Base-by-base conservation (phyloP, 2,113 vertebrate genomes). In the Leptocoma aspasia region DNA sequence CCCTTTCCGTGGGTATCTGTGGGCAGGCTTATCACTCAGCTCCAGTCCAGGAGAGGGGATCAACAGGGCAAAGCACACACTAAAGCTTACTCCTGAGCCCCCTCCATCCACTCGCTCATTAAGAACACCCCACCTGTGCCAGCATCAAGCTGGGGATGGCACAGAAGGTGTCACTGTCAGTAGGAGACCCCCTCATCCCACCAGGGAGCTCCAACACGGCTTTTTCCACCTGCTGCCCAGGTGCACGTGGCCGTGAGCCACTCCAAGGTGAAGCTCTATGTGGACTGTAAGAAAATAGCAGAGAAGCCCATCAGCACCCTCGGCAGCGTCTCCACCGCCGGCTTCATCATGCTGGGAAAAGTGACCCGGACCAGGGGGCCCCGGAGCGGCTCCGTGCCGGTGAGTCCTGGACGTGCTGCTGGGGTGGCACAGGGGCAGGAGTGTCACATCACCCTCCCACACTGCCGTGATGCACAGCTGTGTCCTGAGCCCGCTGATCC, bases 321-420 rank as follows among this genome's bases (percentile, higher is more conserved):
- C 0, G 98, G 98, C 61, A 98, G 83, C 80, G 63, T 99, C 15
- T 98, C 99, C 3, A 98, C 96, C 0, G 94, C 98, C 0, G 98
- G 99, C 33, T 99, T 99, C 78, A 78, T 99, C 96, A 99, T 98
- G 95, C 97, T 99, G 93, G 99, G 99, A 8, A 99, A 99, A 53
- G 97, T 99, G 89, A 98, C 98, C 44, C 98, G 98, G 91, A 98
- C 98, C 39, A 95, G 98, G 69, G 99, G 98, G 4, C 98, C 99
- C 10, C 97, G 97, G 28, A 99, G 99, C 16, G 98, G 98, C n/a
- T 99, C 99, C 0, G 98, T 98, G 5, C 56, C 97, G 18, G 99
- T 99, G 96, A 97, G 98, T 97, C 1, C 8, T 1, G 0, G 1
- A 3, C 0, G 3, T 3, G 66, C 39, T 60, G 54, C 8, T 47